Base-by-base conservation (phyloP, 2,797 vertebrate species). In the Anniella stebbinsi region DNA sequence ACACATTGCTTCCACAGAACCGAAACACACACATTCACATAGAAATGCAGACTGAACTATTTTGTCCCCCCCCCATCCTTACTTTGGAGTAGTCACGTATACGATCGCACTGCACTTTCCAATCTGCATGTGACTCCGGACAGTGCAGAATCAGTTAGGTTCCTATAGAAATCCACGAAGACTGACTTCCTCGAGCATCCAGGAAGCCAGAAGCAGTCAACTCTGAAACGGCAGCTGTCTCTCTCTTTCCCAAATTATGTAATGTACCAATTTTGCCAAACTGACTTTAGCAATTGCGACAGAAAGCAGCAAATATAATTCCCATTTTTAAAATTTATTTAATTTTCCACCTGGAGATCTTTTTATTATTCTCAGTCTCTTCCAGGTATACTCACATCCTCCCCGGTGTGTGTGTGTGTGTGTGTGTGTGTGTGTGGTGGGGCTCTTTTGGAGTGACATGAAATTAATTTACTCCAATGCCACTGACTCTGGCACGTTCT, bases 281-380 rank as follows among this genome's bases (percentile, higher is more conserved):
- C 38, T 3, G 21, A 38, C 60, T 38, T 11, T 38, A 63, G 80
- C 25, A 36, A 63, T 5, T 63, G n/a, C 21, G 12, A 36, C 21
- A 23, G 21, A 60, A 54, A 45, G n/a, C 2, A 66, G 60, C 66
- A 45, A 83, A 41, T 28, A 67, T 41, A 2, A 18, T 11, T 48
- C 51, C 51, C 18, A 80, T 77, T 57, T 30, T 86, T 5, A 11
- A 60, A 25, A 54, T 95, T 94, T 94, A 88, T 96, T 97, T 95
- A 92, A 92, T 91, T 95, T 96, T 92, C 88, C 77, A n/a, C 93
- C 88, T 95, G 86, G 91, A 84, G 0, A 1, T 7, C 89, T 92
- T 95, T 86, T 95, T 78, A 67, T 97, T 94, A 94, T 96, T 92
- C 94, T 93, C 94, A 93, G 91, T 76, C 89, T 90, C 95, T 94